Percentiles rank a stretch among this genome's conserved stretches.
Evolutionary conservation across 1,140 invertebrate genomes (phyloP).

Genomic region (Aporrectodea caliginosa): DNA sequence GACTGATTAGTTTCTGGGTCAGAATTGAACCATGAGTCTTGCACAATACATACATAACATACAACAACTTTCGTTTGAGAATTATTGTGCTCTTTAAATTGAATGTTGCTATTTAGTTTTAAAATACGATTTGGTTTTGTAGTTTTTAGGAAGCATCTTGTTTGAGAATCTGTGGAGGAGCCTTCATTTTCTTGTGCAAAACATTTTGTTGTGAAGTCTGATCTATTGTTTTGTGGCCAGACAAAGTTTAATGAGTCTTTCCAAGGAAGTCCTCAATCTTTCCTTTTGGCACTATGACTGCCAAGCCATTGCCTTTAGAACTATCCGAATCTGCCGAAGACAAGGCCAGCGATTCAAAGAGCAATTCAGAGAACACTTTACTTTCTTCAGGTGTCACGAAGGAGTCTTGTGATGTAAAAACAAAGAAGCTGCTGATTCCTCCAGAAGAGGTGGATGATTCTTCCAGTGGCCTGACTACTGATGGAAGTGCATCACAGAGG

Average conservation of each 20-base stretch:
- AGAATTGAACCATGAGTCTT: no score
- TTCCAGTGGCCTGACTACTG: neutral
- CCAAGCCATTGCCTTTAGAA: neutral
- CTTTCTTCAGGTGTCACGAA: neutral
- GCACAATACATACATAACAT: no score
- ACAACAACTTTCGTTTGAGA: no score
- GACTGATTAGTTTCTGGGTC: no score
- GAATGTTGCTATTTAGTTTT: no score
- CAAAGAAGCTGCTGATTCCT: neutral
- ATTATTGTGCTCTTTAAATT: no score
- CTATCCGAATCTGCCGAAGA: neutral
- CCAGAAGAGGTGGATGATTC: neutral
- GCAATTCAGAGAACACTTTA: neutral
- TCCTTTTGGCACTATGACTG: neutral
- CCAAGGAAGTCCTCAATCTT: neutral
- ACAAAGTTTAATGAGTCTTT: constrained; percentile 3
- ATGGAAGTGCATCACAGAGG: neutral
- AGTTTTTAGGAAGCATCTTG: no score
- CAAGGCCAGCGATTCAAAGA: neutral
- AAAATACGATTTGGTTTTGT: no score
- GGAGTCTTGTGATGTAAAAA: neutral
- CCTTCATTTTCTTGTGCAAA: no score
- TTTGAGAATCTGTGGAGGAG: no score
- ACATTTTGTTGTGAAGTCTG: no score
- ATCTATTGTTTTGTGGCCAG: no score